Evolutionary conservation across 2,113 vertebrate species (phyloP).

Genomic region (Scortum barcoo): DNA sequence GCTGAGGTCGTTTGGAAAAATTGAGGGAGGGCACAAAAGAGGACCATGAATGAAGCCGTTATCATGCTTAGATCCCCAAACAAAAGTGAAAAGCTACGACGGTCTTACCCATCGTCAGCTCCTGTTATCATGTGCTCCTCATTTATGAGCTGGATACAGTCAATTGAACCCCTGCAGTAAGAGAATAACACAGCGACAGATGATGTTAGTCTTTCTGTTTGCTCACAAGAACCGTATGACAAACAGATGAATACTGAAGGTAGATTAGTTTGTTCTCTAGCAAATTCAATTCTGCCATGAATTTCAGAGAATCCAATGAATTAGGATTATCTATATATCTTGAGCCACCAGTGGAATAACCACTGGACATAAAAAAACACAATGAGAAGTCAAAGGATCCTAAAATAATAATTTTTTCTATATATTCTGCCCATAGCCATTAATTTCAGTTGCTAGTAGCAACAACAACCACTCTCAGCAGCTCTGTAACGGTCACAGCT

Average conservation of each 20-base stretch:
- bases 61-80: neutral
- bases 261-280: neutral
- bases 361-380: too few relatives aligned
- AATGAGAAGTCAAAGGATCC: too few relatives aligned
- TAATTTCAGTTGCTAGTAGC: neutral
- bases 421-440: too few relatives aligned
- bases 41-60: conserved; percentile 17
- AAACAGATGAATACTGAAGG: neutral
- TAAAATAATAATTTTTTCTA: too few relatives aligned
- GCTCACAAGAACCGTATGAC: neutral
- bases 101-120: conserved; percentile 92
- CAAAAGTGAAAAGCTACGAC: neutral
- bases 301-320: neutral
- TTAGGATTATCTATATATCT: too few relatives aligned
- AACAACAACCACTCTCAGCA: neutral
- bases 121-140: conserved; percentile 97
- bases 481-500: neutral
- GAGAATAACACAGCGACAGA: neutral
- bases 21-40: neutral
- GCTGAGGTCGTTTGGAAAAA: conserved; percentile 70
- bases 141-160: conserved; percentile 96
- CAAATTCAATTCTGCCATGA: neutral
- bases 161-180: conserved; percentile 90
- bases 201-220: neutral
- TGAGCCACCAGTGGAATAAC: too few relatives aligned